Evolutionary conservation across 2,113 vertebrate genomes (phyloP).

Genomic region (Hypomesus transpacificus): DNA sequence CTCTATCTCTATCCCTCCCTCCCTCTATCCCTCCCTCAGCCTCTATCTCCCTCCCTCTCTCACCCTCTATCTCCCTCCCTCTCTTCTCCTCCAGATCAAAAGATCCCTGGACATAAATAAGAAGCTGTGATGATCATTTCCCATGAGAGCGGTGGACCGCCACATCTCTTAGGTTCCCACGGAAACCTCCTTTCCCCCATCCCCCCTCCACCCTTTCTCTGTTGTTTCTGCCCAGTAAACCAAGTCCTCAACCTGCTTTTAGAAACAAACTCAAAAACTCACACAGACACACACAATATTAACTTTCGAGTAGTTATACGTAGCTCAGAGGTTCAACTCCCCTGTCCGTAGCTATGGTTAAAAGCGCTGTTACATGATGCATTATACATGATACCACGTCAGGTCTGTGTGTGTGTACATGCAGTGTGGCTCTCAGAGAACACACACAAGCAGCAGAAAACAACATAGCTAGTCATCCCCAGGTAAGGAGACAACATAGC

Average conservation of each 20-base stretch:
- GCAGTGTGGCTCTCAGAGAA: too few species aligned
- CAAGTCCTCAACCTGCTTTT: too few species aligned
- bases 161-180: conserved; percentile 46
- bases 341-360: too few species aligned
- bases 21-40: not conserved
- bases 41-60: not conserved
- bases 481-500: too few species aligned
- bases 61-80: conserved; percentile 12
- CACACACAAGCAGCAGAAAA: too few species aligned
- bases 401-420: too few species aligned
- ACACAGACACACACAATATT: not conserved
- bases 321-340: too few species aligned
- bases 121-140: conserved; percentile 57
- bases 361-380: too few species aligned
- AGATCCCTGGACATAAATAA: conserved; percentile 47
- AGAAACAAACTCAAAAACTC: not conserved
- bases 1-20: not conserved
- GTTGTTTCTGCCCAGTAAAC: not conserved
- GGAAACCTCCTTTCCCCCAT: conserved; percentile 46
- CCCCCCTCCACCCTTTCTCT: conserved; percentile 6
- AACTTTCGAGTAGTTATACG: too few species aligned
- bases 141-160: conserved; percentile 52
- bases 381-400: too few species aligned
- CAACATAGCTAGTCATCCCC: too few species aligned
- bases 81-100: conserved; percentile 41